Conservation (phyloP, 2,888 invertebrate genomes). For the Drosophila borborema region DNA sequence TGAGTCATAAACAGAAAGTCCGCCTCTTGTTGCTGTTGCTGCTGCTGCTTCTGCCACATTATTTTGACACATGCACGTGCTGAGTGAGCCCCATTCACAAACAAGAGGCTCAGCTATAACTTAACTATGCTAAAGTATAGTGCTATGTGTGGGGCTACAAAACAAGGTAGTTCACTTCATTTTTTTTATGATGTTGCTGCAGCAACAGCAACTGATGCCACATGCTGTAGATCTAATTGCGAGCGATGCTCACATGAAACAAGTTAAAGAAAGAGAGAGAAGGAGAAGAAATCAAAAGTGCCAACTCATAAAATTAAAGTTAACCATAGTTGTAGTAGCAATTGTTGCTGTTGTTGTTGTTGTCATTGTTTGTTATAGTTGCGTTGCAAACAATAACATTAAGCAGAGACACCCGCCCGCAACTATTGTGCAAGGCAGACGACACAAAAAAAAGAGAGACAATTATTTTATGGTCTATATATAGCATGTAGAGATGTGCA, state of each 20-base stretch:
- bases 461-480: constrained; percentile 4
- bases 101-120: constrained; percentile 10
- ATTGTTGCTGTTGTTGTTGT: constrained; percentile 17
- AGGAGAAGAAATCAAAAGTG: constrained; percentile 54
- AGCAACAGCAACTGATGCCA: constrained; percentile 15
- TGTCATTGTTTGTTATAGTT: constrained; percentile 61
- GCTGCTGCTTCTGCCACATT: constrained; percentile 17
- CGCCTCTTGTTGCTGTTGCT: not conserved
- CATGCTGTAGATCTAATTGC: constrained; percentile 51
- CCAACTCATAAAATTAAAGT: constrained; percentile 68
- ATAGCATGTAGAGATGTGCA: not conserved
- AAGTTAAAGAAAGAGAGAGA: constrained; percentile 19
- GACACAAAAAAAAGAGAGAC: constrained; percentile 14
- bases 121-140: constrained; percentile 11
- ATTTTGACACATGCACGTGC: constrained; percentile 70
- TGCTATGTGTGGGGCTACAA: constrained; percentile 11
- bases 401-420: constrained; percentile 30
- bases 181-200: constrained; percentile 44
- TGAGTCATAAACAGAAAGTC: not conserved
- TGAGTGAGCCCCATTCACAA: constrained; percentile 23
- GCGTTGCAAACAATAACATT: constrained; percentile 47
- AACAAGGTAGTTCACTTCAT: not conserved
- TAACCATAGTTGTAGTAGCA: constrained; percentile 42
- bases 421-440: constrained; percentile 55
- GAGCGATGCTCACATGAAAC: constrained; percentile 44